These are phyloP conservation scores for Odontesthes bonariensis DNA, from an alignment of 2,113 vertebrate species.

Conservation along the genomic window DNA sequence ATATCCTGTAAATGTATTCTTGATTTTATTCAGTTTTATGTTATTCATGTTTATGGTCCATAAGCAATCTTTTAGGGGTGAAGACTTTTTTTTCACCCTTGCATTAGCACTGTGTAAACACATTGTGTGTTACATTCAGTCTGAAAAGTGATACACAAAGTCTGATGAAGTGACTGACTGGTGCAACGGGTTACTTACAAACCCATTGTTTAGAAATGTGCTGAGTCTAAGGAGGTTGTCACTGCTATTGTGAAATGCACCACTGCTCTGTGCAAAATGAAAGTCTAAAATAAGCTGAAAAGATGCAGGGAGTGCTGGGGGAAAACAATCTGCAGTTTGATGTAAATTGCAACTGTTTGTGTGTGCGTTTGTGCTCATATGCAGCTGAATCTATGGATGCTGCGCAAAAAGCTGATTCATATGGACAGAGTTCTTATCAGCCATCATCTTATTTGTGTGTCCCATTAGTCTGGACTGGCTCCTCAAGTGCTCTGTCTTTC, in stretches of 20 bases:
- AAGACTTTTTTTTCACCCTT: not conserved
- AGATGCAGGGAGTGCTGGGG: no score
- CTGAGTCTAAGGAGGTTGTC: no score
- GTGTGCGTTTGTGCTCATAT: not conserved
- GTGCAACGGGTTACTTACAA: not conserved
- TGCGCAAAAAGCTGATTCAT: conserved; percentile 54
- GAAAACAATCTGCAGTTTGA: no score
- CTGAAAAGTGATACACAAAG: not conserved
- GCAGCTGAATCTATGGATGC: not conserved
- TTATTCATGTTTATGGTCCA: no score
- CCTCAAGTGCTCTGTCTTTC: conserved; percentile 10
- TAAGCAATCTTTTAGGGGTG: not conserved
- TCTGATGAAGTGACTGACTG: not conserved
- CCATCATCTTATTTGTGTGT: conserved; percentile 31
- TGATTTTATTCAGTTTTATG: no score
- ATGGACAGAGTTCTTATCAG: conserved; percentile 33
- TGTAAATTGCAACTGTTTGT: not conserved
- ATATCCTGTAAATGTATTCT: no score
- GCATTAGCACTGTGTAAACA: not conserved
- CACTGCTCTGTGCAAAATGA: no score
- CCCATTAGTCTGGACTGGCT: conserved; percentile 48
- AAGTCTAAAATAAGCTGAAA: no score
- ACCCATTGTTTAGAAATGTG: no score
- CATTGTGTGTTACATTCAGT: not conserved
- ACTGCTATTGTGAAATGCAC: no score